A percentile compares a stretch with the other conserved stretches of the same genome.
These are phyloP conservation scores for Sabellastarte sp. DNA, from an alignment of 2,888 invertebrate species.

Conservation along the genomic window DNA sequence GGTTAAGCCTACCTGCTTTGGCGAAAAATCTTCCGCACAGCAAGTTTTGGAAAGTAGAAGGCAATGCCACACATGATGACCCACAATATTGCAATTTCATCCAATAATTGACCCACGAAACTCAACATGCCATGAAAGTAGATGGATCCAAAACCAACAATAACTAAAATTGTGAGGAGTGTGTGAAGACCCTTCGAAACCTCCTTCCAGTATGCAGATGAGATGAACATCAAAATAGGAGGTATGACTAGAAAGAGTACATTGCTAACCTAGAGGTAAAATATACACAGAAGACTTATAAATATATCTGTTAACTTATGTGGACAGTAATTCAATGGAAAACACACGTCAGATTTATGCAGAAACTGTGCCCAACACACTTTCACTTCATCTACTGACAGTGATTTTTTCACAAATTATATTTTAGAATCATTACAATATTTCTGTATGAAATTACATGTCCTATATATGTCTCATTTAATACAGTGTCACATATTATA, in stretches of 20 bases:
- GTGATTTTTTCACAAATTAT: no score
- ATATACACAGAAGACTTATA: no score
- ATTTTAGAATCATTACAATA: no score
- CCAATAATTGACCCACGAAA: constrained; percentile 76
- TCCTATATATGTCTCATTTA: no score
- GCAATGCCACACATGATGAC: constrained; percentile 77
- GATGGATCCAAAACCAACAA: constrained; percentile 77
- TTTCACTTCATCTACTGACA: no score
- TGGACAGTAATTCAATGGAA: no score
- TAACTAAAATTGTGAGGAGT: constrained; percentile 77
- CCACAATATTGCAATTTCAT: constrained; percentile 81
- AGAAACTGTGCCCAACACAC: no score
- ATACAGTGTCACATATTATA: no score
- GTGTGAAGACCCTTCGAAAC: constrained; percentile 73
- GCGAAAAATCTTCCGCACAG: constrained; percentile 36
- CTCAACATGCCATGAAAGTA: constrained; percentile 85
- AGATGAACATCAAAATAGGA: constrained; percentile 74
- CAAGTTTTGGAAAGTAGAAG: constrained; percentile 64
- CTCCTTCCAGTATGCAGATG: constrained; percentile 74
- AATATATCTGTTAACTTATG: no score
- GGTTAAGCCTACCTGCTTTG: constrained; percentile 36
- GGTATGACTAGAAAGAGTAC: constrained; percentile 75
- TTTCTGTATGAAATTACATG: no score
- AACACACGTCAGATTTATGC: no score
- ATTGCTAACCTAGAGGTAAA: constrained; percentile 78